These are phyloP conservation scores for Thelaira solivaga DNA, from an alignment of 2,888 invertebrate species.

Conservation along the genomic window DNA sequence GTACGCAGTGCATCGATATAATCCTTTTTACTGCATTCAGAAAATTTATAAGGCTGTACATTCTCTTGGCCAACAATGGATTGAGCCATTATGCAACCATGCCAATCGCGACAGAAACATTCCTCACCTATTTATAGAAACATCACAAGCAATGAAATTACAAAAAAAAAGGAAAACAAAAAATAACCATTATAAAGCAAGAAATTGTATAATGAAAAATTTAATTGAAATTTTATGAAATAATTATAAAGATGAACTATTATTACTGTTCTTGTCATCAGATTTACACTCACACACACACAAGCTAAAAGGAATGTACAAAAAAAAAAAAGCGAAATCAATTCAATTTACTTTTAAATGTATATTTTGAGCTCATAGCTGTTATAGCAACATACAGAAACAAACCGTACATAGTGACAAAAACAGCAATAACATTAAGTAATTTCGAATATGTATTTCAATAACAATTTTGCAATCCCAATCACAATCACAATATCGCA, in stretches of 20 bases:
- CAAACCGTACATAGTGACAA: conserved; percentile 25
- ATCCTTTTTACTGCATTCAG: conserved; percentile 94
- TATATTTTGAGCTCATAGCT: conserved; percentile 6
- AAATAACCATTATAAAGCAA: too few relatives aligned
- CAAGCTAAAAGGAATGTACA: background rate
- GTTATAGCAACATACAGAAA: background rate
- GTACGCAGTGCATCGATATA: conserved; percentile 91
- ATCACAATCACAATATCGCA: background rate
- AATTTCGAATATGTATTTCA: conserved; percentile 32
- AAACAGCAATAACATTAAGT: conserved; percentile 30
- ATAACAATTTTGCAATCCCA: conserved; percentile 24
- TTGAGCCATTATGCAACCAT: conserved; percentile 97
- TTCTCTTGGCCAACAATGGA: conserved; percentile 93
- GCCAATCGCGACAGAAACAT: conserved; percentile 95
- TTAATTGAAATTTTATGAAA: conserved; percentile 50
- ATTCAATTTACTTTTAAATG: conserved; percentile 2
- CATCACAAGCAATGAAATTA: conserved; percentile 10
- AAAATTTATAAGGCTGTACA: conserved; percentile 97
- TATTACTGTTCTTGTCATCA: conserved; percentile 29
- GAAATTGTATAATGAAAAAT: background rate
- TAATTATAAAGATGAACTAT: conserved; percentile 44
- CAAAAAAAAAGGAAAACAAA: background rate
- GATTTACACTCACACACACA: background rate
- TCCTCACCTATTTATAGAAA: conserved; percentile 80
- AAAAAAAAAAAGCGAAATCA: background rate